Evolutionary conservation across 2,888 invertebrate species (phyloP), one percentile per base, ranked within the genome.

Genomic region (Hirtodrosophila trivittata): DNA sequence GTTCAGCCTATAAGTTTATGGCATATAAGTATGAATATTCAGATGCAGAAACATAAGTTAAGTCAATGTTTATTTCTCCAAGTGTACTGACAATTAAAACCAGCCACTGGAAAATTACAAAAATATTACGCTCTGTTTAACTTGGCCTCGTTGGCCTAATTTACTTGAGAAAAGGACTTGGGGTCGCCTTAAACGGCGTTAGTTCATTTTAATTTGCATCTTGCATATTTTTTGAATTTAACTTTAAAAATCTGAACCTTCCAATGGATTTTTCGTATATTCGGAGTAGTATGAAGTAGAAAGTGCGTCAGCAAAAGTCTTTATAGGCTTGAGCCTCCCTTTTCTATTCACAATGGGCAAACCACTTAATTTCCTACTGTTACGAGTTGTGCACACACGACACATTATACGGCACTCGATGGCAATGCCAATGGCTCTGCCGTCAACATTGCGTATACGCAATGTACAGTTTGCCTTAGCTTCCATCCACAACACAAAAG

Each of bases 301-400:
- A n/a, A n/a, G n/a, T n/a, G n/a, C n/a, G n/a, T n/a, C n/a, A n/a
- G n/a, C n/a, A n/a, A n/a, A n/a, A n/a, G n/a, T n/a, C n/a, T n/a
- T n/a, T n/a, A n/a, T n/a, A n/a, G n/a, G n/a, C n/a, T n/a, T n/a
- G n/a, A n/a, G n/a, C n/a, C n/a, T n/a, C n/a, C n/a, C n/a, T n/a
- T n/a, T n/a, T n/a, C n/a, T n/a, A n/a, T n/a, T n/a, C n/a, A n/a
- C n/a, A n/a, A n/a, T n/a, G n/a, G n/a, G 10, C 26, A 30, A 55
- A 51, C 59, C 77, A 82, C 83, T 82, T 82, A 75, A 77, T 82
- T 77, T 77, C 77, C 77, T 3, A n/a, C 9, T 30, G 8, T 30
- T 30, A n/a, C 3, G 9, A 30, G 8, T 25, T 5, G 37, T 18
- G 25, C 25, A 26, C 30, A 43, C 4, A 4, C 10, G 25, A 33